Evolutionary conservation across 2,797 vertebrate genomes (phyloP).

Genomic region (Hemitrygon akajei): DNA sequence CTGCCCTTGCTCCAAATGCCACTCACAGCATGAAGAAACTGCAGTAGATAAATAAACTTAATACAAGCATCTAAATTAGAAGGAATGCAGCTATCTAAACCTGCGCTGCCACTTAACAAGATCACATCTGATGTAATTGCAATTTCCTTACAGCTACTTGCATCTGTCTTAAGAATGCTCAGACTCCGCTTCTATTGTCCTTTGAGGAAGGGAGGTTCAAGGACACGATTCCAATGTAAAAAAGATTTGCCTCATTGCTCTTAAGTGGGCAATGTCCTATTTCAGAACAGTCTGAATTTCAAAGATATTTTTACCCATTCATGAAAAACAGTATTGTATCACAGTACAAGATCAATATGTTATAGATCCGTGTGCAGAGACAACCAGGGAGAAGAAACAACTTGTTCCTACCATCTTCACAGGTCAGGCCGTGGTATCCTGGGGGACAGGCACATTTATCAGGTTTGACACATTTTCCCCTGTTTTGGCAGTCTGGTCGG

Average conservation of each 20-base stretch:
- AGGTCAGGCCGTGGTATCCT: conserved; percentile 57
- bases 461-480: conserved; percentile 47
- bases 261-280: no score
- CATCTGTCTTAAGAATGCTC: no score
- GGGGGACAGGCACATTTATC: conserved; percentile 52
- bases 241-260: no score
- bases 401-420: conserved; percentile 51
- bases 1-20: not conserved
- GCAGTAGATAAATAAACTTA: not conserved
- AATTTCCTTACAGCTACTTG: no score
- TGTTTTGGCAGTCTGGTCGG: conserved; percentile 49
- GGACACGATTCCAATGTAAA: no score
- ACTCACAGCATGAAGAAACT: not conserved
- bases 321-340: not conserved
- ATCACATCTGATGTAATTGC: no score
- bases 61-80: not conserved
- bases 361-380: not conserved
- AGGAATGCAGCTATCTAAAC: no score
- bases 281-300: no score
- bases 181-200: no score
- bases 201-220: no score
- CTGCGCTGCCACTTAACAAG: no score
- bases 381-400: not conserved
- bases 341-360: not conserved
- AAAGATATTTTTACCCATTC: no score